Evolutionary conservation across 2,797 vertebrate species (phyloP), one percentile per base, ranked within the genome.

Genomic region (Sebastiscus tertius): DNA sequence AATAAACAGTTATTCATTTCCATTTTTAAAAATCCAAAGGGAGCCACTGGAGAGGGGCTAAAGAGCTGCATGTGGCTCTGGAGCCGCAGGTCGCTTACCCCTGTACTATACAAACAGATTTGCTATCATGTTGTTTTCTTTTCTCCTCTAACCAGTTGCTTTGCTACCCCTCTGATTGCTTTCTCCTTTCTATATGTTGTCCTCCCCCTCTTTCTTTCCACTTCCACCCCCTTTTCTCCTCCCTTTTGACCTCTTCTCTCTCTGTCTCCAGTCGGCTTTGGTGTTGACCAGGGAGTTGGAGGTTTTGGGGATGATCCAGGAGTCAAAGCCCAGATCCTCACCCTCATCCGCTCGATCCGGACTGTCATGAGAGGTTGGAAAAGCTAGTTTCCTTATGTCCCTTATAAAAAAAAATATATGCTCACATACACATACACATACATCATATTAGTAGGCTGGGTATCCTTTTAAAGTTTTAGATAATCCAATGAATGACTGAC

Each of bases 231-330:
- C 5, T n/a, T 34, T 36, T 36, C 6, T 55, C 8, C 20, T 58
- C 12, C 16, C 3, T 29, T 14, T 2, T 16, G 5, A 4, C 22
- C 29, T 77, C 39, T 36, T 20, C 3, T 64, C 18, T 64, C 2
- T 89, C 39, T 91, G 6, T 88, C 56, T 84, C 5, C 93, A 99
- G 98, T 99, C 86, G 98, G 97, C 72, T 99, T 97, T 96, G 97
- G 97, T 72, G 96, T 96, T 0, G 98, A 99, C 6, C 98, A 99
- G 82, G 96, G 97, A 56, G 97, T 98, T 63, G 97, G 97, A 78
- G 98, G 98, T 68, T 99, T 99, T 65, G 98, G 97, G 89, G 98
- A 99, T 77, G 98, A 98, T 79, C 98, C 97, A 33, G 97, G 97
- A 88, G 90, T 99, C 92, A 99, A 98, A 95, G 97, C 97, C 20